These are phyloP conservation scores for Eupleurogrammus muticus DNA, from an alignment of 2,797 vertebrate species.

Conservation along the genomic window DNA sequence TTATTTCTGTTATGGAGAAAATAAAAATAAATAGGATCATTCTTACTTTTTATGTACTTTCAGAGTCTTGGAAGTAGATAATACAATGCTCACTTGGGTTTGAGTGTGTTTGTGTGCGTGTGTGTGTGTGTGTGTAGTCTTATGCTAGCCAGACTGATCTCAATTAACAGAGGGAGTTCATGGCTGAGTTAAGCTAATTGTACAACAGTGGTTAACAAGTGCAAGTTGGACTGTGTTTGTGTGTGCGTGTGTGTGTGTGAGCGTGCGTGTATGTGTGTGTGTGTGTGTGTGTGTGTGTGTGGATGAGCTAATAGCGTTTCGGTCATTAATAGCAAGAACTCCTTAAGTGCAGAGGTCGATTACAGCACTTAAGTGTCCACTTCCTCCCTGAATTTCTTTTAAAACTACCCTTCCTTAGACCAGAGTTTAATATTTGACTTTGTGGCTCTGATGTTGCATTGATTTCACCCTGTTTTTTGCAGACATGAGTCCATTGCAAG, in stretches of 20 bases:
- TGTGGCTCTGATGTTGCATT: background rate
- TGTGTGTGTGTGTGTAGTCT: slow-evolving; percentile 31
- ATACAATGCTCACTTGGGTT: slow-evolving; percentile 38
- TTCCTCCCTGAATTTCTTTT: slow-evolving; percentile 40
- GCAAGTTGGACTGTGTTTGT: slow-evolving; percentile 3
- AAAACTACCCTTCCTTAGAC: slow-evolving; percentile 5
- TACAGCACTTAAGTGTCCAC: slow-evolving; percentile 60
- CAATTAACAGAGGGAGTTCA: slow-evolving; percentile 46
- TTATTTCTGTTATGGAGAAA: slow-evolving; percentile 39
- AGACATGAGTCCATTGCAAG: background rate
- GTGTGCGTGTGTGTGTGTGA: too few relatives aligned
- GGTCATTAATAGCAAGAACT: slow-evolving; percentile 64
- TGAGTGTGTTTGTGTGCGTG: slow-evolving; percentile 22
- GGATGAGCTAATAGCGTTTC: slow-evolving; percentile 52
- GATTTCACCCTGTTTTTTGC: slow-evolving; percentile 6
- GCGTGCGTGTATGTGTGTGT: background rate
- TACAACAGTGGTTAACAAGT: slow-evolving; percentile 54
- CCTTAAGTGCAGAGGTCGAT: slow-evolving; percentile 65
- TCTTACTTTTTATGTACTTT: slow-evolving; percentile 22
- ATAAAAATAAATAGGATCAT: slow-evolving; percentile 51
- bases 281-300: slow-evolving; percentile 12
- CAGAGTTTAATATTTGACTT: background rate
- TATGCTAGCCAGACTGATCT: slow-evolving; percentile 38
- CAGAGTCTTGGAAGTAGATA: slow-evolving; percentile 33
- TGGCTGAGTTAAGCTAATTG: slow-evolving; percentile 69